Percentiles rank a stretch among this genome's conserved stretches.
Evolutionary conservation across 1,140 invertebrate genomes (phyloP).

Genomic region (Magallana angulata): DNA sequence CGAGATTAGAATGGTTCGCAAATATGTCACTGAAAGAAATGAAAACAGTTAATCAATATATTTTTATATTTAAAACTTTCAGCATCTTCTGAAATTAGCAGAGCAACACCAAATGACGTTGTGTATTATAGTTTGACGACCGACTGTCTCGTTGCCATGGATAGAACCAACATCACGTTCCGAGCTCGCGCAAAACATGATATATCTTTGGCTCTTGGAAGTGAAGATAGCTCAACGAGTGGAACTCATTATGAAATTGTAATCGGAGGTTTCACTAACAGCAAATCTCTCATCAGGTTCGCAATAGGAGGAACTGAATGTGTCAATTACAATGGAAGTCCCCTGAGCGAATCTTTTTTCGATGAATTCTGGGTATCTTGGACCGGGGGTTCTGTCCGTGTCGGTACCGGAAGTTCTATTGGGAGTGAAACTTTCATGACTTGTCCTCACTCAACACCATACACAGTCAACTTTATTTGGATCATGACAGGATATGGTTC

Average conservation of each 20-base stretch:
- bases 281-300: neutral
- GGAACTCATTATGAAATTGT: slow-evolving; percentile 38
- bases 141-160: neutral
- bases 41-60: neutral
- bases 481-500: slow-evolving; percentile 22
- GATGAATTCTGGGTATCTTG: slow-evolving; percentile 30
- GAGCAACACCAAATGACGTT: neutral
- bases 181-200: slow-evolving; percentile 35
- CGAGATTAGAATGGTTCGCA: neutral
- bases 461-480: slow-evolving; percentile 2
- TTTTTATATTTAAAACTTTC: neutral
- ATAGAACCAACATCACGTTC: neutral
- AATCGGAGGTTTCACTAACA: slow-evolving; percentile 33
- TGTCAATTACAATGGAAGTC: neutral
- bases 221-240: neutral
- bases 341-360: neutral
- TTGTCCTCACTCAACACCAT: neutral
- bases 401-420: neutral
- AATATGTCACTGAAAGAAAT: neutral
- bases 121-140: neutral
- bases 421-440: neutral
- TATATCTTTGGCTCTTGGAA: slow-evolving; percentile 10
- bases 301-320: neutral
- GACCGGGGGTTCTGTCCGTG: neutral
- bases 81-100: neutral